Percentiles rank a stretch among this genome's conserved stretches.
These are phyloP conservation scores for Drosophila incognita DNA, from an alignment of 2,888 invertebrate genomes.

Conservation along the genomic window DNA sequence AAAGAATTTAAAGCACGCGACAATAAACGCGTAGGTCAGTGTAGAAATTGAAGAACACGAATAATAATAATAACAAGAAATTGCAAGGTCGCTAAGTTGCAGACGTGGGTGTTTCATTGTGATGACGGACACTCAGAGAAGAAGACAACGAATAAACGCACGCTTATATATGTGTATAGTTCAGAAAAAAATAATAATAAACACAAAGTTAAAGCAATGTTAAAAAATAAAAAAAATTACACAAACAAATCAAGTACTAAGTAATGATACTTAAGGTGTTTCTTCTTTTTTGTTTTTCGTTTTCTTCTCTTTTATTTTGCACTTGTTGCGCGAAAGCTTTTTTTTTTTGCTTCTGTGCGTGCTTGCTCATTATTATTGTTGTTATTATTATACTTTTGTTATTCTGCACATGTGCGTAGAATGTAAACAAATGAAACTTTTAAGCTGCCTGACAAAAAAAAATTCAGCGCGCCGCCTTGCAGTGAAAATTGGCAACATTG, in stretches of 20 bases:
- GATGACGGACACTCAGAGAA: slow-evolving; percentile 20
- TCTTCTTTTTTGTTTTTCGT: slow-evolving; percentile 29
- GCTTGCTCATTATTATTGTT: slow-evolving; percentile 53
- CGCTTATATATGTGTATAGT: neutral
- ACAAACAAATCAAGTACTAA: slow-evolving; percentile 46
- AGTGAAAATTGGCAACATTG: slow-evolving; percentile 74
- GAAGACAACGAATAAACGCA: slow-evolving; percentile 19
- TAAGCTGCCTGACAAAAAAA: slow-evolving; percentile 57
- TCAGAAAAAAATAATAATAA: slow-evolving; percentile 17
- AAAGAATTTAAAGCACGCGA: slow-evolving; percentile 46
- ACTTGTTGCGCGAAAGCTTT: slow-evolving; percentile 75
- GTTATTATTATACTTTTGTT: slow-evolving; percentile 59
- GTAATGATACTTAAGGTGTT: slow-evolving; percentile 37
- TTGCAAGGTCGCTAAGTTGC: slow-evolving; percentile 52
- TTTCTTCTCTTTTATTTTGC: slow-evolving; percentile 47
- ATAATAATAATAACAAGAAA: slow-evolving; percentile 23
- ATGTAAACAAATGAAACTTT: slow-evolving; percentile 81
- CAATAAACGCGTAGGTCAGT: slow-evolving; percentile 53
- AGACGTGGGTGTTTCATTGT: slow-evolving; percentile 35
- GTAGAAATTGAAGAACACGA: slow-evolving; percentile 34
- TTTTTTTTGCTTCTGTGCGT: slow-evolving; percentile 41
- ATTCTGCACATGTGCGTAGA: slow-evolving; percentile 79
- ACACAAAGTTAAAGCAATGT: slow-evolving; percentile 23
- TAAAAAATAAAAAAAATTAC: slow-evolving; percentile 19
- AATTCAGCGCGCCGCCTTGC: slow-evolving; percentile 34